phyloP scores from a whole-genome alignment of 2,113 vertebrate genomes.

The Saccopteryx leptura region DNA sequence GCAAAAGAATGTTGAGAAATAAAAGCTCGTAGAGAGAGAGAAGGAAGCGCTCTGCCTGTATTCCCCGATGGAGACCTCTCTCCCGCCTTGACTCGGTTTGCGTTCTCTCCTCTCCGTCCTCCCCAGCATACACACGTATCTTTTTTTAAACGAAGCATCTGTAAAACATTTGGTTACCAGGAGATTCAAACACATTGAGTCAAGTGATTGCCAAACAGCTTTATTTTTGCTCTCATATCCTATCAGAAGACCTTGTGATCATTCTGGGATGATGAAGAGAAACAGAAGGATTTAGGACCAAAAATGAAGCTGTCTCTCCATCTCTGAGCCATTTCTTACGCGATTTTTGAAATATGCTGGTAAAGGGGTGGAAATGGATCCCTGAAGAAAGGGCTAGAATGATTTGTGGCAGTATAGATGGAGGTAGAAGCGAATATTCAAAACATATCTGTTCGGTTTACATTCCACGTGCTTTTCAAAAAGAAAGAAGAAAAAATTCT shows the following conservation, averaged over 20 bases:
- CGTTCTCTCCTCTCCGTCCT: not conserved
- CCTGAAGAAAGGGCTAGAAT: conserved; percentile 32
- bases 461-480: conserved; percentile 60
- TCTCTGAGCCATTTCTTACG: conserved; percentile 43
- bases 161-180: conserved; percentile 77
- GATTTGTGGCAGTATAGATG: conserved; percentile 25
- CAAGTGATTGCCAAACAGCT: conserved; percentile 76
- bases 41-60: not conserved
- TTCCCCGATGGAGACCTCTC: not conserved
- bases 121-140: not conserved
- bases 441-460: conserved; percentile 39
- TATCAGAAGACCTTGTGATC: conserved; percentile 78
- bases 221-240: conserved; percentile 77
- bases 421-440: not conserved
- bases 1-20: not conserved
- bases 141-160: conserved; percentile 58
- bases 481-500: not conserved
- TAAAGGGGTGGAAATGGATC: conserved; percentile 68
- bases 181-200: conserved; percentile 71
- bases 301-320: conserved; percentile 63
- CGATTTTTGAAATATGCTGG: conserved; percentile 57
- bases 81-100: not conserved
- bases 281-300: conserved; percentile 68
- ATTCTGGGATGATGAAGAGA: conserved; percentile 71
- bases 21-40: not conserved